A percentile compares a stretch with the other conserved stretches of the same genome.
Conservation (phyloP, 2,888 invertebrate species). For the Zygogramma bicolorata region DNA sequence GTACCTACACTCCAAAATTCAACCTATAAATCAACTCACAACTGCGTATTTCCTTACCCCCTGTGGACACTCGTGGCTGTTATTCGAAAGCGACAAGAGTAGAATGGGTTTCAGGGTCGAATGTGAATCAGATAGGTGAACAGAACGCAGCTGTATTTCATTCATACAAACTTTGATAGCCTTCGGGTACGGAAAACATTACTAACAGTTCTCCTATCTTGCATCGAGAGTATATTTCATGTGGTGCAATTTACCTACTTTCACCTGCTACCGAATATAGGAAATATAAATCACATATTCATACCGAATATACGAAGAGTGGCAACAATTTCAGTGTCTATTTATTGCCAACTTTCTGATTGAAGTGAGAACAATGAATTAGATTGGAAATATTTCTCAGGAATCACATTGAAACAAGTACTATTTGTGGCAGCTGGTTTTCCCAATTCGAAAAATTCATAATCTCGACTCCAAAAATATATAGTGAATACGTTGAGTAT, state of each 20-base stretch:
- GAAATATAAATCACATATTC: background rate
- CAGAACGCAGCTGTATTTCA: conserved; percentile 4
- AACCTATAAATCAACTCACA: background rate
- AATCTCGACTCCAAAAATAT: no score
- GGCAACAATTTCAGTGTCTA: no score
- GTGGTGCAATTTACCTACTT: background rate
- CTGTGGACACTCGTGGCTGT: background rate
- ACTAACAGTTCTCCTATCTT: background rate
- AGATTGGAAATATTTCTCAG: no score
- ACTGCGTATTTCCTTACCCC: background rate
- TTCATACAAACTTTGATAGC: background rate
- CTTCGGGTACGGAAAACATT: conserved; percentile 3
- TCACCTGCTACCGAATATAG: background rate
- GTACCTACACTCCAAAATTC: background rate
- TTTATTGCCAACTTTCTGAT: no score
- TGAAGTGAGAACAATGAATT: no score
- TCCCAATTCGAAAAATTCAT: no score
- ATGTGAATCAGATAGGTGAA: background rate
- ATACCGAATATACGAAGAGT: no score
- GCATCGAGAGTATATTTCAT: background rate
- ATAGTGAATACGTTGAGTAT: no score
- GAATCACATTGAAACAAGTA: no score
- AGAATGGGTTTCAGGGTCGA: background rate
- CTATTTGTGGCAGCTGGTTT: no score
- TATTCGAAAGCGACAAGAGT: background rate